Evolutionary conservation across 2,888 invertebrate genomes (phyloP), one percentile per base, ranked within the genome.

Genomic region (Amblyteles armatorius): DNA sequence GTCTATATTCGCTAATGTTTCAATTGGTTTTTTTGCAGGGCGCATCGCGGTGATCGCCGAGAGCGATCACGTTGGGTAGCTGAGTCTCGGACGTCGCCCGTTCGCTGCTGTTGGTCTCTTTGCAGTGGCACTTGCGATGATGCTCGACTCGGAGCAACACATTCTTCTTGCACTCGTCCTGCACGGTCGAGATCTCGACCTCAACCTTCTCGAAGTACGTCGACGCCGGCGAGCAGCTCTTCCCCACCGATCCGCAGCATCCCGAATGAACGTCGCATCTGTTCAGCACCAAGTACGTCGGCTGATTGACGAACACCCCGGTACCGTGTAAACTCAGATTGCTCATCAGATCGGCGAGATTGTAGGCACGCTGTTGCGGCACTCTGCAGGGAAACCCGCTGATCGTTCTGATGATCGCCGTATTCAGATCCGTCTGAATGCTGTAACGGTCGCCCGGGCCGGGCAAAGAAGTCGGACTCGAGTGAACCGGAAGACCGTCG

Each of bases 251-350:
- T 22, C 3, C 22, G 68, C 94, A 94, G 57, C 93, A 93, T 2
- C 94, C 94, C 1, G 93, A 86, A n/a, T 91, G 89, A 4, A 80
- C 85, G 77, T 93, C 94, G 85, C 94, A 94, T 26, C 92, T 89
- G 19, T 88, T 88, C 13, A 91, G 33, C 1, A 92, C 87, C 0
- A 92, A 87, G 63, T 90, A 91, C 4, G 87, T 60, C 13, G 92
- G 92, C 6, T 79, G 85, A 40, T 86, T 84, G 0, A 84, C 82
- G n/a, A 76, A 86, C n/a, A 89, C 88, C 0, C 84, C 86, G 0
- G 87, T 36, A 72, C 87, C 85, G 19, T 82, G 65, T 3, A 87
- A 55, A n/a, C 77, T 33, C 1, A 72, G 7, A 11, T 48, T 78
- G 26, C 88, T 85, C 85, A 91, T 82, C 52, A 92, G 33, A 40